Conservation (phyloP, 30 jellyfish, hydroid and myxozoan genomes). For the Aurelia sp. region DNA sequence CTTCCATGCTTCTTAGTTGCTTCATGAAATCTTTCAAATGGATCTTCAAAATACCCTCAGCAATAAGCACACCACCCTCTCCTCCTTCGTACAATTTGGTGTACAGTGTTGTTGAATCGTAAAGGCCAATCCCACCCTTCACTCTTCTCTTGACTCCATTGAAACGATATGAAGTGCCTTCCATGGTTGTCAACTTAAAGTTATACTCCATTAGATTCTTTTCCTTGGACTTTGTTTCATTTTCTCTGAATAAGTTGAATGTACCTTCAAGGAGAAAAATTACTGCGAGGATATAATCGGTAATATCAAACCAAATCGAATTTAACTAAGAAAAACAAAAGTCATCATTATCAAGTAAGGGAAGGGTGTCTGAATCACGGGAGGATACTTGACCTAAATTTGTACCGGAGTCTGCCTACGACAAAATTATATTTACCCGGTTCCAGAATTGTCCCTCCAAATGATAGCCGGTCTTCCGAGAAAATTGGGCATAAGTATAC, state of each 20-base stretch:
- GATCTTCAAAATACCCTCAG: constrained; percentile 31
- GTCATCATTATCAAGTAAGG: too few relatives aligned
- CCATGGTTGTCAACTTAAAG: constrained; percentile 5
- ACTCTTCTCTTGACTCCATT: constrained; percentile 16
- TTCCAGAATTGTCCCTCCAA: too few relatives aligned
- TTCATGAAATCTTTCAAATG: constrained; percentile 29
- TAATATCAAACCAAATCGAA: too few relatives aligned
- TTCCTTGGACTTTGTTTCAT: neutral
- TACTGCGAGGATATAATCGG: too few relatives aligned
- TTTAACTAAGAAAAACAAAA: too few relatives aligned
- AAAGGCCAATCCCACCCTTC: constrained; percentile 20
- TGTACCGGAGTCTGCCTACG: too few relatives aligned
- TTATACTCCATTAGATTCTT: constrained; percentile 22
- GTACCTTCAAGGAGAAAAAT: constrained; percentile 4
- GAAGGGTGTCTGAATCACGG: too few relatives aligned
- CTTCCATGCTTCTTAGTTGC: constrained; percentile 38
- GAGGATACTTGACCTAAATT: too few relatives aligned
- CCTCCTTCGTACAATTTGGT: constrained; percentile 4
- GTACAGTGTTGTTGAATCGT: constrained; percentile 48
- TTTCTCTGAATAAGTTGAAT: constrained; percentile 19
- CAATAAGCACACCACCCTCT: neutral
- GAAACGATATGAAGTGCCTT: constrained; percentile 11
- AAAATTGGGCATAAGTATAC: too few relatives aligned
- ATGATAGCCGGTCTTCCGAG: too few relatives aligned
- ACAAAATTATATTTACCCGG: too few relatives aligned